Base-by-base conservation (phyloP, 2,797 vertebrate genomes). In the Dipus sagitta region DNA sequence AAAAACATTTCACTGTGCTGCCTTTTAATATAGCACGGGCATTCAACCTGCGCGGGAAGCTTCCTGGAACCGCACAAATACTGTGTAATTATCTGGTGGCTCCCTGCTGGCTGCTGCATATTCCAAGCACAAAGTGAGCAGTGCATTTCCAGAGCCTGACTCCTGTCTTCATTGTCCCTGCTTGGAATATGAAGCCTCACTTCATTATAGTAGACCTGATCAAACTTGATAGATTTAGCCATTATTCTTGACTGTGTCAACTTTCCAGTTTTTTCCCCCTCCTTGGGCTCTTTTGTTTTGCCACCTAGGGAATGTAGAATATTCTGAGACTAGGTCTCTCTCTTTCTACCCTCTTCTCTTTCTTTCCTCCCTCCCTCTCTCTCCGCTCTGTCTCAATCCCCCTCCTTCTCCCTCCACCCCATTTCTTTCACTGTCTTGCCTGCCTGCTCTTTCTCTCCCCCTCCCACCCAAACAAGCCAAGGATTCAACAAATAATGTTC, bases 81-180 rank as follows among this genome's bases (percentile, higher is more conserved):
- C 98, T 98, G 98, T 99, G 99, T 99, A 99, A 99, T 99, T 99
- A 99, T 99, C 99, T 99, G 96, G 97, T 96, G 98, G 98, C 98
- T 98, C 98, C 99, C 99, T 97, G 99, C 99, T 99, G 99, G 98
- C 98, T 98, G 98, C 98, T 99, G 98, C 99, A 99, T 98, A 99
- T 99, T 99, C 99, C 98, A 98, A 97, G 98, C 98, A 98, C 98
- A 98, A 98, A 98, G 98, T 98, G 98, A 98, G 97, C 98, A 98
- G 97, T 97, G 97, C 98, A 97, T 98, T 98, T 98, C 98, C 98
- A 98, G 98, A 98, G 98, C 98, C 98, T 98, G 98, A 98, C 98
- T 98, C 98, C 98, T 98, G 98, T 98, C 98, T 98, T 98, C 98
- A 98, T 98, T 98, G 98, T 98, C 98, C 98, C 98, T 98, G 98